Evolutionary conservation across 35 echinoderm and acorn worm species (phyloP).

Genomic region (Ophioderma brevispina): DNA sequence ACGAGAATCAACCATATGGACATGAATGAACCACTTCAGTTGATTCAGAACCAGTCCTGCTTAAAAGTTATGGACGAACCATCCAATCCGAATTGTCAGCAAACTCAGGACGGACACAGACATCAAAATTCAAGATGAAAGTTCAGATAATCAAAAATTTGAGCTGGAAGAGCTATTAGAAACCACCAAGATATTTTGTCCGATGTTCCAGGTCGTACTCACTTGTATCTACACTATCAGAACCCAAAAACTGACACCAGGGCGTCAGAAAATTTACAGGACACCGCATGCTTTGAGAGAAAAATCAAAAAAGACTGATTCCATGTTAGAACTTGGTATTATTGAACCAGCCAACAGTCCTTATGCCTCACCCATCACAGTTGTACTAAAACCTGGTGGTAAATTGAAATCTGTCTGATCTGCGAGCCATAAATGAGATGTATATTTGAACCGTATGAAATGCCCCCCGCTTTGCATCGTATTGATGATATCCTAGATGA

Average conservation of each 20-base stretch:
- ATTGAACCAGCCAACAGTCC: conserved; percentile 47
- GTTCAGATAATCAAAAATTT: too few species aligned
- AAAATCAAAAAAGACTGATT: conserved; percentile 18
- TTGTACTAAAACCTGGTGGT: conserved; percentile 54
- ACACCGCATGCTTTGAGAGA: conserved; percentile 32
- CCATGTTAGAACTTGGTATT: conserved; percentile 54
- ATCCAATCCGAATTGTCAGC: neutral
- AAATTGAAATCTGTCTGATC: conserved; percentile 36
- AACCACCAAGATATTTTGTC: neutral
- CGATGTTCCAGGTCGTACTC: neutral
- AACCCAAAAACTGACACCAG: neutral
- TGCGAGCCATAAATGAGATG: conserved; percentile 29
- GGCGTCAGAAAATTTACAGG: neutral
- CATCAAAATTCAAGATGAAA: neutral
- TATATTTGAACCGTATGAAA: neutral
- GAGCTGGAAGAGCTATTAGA: too few species aligned
- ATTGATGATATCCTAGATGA: neutral
- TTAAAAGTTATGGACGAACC: too few species aligned
- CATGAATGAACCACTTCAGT: too few species aligned
- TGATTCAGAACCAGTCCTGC: too few species aligned
- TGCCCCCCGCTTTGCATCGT: too few species aligned
- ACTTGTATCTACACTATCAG: neutral
- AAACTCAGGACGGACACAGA: neutral
- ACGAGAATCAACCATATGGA: too few species aligned
- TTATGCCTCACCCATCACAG: conserved; percentile 27